Base-by-base conservation (phyloP, 2,797 vertebrate species). In the Ataeniobius toweri region DNA sequence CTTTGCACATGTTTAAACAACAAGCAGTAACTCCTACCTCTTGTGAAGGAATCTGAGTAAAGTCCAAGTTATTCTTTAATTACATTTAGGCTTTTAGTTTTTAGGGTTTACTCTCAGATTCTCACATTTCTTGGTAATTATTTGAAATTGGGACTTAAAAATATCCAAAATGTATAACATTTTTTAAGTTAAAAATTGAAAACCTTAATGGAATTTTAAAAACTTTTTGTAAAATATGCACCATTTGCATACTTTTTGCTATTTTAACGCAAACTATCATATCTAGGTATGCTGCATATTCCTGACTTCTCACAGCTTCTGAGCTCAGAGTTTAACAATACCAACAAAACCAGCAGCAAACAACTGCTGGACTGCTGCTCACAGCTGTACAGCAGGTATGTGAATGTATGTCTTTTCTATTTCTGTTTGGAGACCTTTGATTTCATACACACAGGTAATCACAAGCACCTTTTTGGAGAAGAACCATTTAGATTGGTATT, bases 211-310 rank as follows among this genome's bases (percentile, higher is more conserved):
- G 26, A n/a, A 58, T 59, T 28, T 56, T 16, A 20, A 56, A 26
- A 20, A 53, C 5, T 22, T 22, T 55, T 53, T 55, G 22, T 58
- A n/a, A 55, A 55, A 55, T 22, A 26, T 59, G n/a, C 56, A 0
- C 26, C 2, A 13, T 59, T 3, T 59, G n/a, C n/a, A 22, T 26
- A 53, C 6, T 61, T 6, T 51, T 24, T 9, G 26, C 1, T 36
- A 0, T 39, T n/a, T 41, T 16, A 44, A 24, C 24, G n/a, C 67
- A 69, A 13, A 56, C 53, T 24, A 56, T 24, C 24, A 24, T 9
- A 9, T 87, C 58, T 76, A 98, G 97, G 97, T 85, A 89, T 97
- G 71, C 89, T 97, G 79, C 93, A 93, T 72, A 71, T 86, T 71
- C 91, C 94, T 79, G 88, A 95, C 44, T 97, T 96, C 78, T 82